Conservation (phyloP, 2,888 invertebrate genomes). For the Cheilosia impressa region DNA sequence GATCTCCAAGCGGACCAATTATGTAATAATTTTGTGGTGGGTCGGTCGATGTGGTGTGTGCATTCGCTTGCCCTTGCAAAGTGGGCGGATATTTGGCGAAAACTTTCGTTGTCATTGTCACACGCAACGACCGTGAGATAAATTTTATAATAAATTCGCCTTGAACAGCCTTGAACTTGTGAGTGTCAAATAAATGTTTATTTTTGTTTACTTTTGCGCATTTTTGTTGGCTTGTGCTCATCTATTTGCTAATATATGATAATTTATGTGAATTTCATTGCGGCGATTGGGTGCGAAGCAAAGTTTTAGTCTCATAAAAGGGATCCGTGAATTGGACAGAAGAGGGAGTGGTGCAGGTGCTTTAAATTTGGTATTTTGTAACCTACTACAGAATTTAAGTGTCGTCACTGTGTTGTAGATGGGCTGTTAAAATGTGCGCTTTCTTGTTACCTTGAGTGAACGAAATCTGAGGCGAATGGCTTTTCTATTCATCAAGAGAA, state of each 20-base stretch:
- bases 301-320: neutral
- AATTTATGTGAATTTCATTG: slow-evolving; percentile 35
- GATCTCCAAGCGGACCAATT: neutral
- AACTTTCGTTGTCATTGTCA: slow-evolving; percentile 24
- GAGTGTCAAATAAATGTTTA: slow-evolving; percentile 43
- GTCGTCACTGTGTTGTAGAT: neutral
- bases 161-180: slow-evolving; percentile 63
- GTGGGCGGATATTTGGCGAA: slow-evolving; percentile 17
- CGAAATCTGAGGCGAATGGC: no score
- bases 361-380: neutral
- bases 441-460: no score
- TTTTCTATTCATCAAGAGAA: no score
- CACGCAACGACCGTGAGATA: slow-evolving; percentile 27
- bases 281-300: neutral
- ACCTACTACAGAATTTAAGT: neutral
- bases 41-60: slow-evolving; percentile 9
- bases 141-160: slow-evolving; percentile 24
- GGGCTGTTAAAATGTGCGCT: neutral
- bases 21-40: slow-evolving; percentile 13
- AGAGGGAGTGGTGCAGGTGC: neutral
- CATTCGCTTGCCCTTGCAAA: slow-evolving; percentile 4
- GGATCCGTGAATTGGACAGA: neutral
- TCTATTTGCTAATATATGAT: slow-evolving; percentile 23
- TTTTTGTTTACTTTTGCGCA: slow-evolving; percentile 43
- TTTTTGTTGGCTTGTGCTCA: slow-evolving; percentile 4